Percentiles rank a stretch among this genome's conserved stretches.
phyloP scores from a whole-genome alignment of 2,797 vertebrate species.

The Danionella dracula region DNA sequence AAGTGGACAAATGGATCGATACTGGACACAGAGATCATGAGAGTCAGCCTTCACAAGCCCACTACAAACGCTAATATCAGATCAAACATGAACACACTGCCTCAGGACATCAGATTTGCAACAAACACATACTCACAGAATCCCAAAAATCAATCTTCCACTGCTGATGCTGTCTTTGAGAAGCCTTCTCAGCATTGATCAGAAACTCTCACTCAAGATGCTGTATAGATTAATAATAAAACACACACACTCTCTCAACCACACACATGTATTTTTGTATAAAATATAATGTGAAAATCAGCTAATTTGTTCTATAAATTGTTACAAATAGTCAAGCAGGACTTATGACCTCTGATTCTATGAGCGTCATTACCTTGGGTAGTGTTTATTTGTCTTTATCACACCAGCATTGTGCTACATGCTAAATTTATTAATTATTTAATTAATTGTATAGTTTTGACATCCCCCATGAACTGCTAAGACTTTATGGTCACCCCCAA shows the following conservation, averaged over 20 bases:
- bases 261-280: too few relatives aligned
- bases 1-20: background rate
- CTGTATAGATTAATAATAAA: too few relatives aligned
- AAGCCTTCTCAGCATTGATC: too few relatives aligned
- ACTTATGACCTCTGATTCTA: background rate
- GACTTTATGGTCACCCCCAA: constrained; percentile 73
- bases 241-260: too few relatives aligned
- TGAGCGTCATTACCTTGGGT: too few relatives aligned
- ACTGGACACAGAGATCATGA: constrained; percentile 14
- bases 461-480: constrained; percentile 66
- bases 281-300: too few relatives aligned
- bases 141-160: constrained; percentile 33
- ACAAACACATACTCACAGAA: background rate
- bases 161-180: too few relatives aligned
- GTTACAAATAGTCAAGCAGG: too few relatives aligned
- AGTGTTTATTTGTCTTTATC: background rate
- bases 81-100: constrained; percentile 31
- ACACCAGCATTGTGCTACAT: constrained; percentile 59
- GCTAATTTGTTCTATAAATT: too few relatives aligned
- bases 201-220: too few relatives aligned
- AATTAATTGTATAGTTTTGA: background rate
- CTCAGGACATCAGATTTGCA: constrained; percentile 39
- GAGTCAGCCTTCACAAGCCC: constrained; percentile 38
- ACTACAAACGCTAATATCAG: constrained; percentile 20
- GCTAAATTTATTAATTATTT: background rate